Conservation (phyloP, 2,113 vertebrate species). For the Centropristis striata region DNA sequence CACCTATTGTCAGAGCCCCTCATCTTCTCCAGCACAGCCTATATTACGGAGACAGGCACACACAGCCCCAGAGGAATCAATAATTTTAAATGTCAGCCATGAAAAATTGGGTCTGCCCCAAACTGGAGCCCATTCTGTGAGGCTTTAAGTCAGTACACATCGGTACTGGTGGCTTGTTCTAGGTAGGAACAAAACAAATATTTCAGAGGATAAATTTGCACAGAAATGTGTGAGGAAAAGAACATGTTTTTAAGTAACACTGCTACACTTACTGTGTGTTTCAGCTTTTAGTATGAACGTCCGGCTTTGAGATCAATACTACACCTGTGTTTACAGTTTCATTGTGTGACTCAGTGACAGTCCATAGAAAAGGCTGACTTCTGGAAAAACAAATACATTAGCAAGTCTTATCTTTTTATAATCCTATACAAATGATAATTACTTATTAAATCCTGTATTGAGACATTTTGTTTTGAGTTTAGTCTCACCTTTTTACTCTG, state of each 20-base stretch:
- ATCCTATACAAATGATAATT: not conserved
- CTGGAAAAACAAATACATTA: too few relatives aligned
- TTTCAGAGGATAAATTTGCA: too few relatives aligned
- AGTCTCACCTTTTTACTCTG: too few relatives aligned
- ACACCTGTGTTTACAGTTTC: not conserved
- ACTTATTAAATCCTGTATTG: not conserved
- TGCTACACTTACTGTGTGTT: too few relatives aligned
- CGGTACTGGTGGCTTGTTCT: not conserved
- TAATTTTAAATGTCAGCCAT: slow-evolving; percentile 74
- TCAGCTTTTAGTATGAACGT: not conserved
- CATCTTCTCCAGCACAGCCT: slow-evolving; percentile 22
- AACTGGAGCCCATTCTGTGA: slow-evolving; percentile 12
- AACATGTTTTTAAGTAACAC: too few relatives aligned
- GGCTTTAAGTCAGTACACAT: slow-evolving; percentile 12
- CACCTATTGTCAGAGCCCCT: slow-evolving; percentile 40
- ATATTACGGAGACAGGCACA: not conserved
- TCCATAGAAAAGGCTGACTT: not conserved
- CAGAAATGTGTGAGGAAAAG: too few relatives aligned
- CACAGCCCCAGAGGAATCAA: slow-evolving; percentile 41
- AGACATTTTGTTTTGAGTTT: too few relatives aligned
- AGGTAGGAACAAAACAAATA: not conserved
- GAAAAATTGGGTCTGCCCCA: slow-evolving; percentile 36
- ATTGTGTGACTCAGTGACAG: not conserved
- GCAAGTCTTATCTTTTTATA: too few relatives aligned
- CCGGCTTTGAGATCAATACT: not conserved